Conservation (phyloP, 2,888 invertebrate genomes). For the Chorisops tibialis region DNA sequence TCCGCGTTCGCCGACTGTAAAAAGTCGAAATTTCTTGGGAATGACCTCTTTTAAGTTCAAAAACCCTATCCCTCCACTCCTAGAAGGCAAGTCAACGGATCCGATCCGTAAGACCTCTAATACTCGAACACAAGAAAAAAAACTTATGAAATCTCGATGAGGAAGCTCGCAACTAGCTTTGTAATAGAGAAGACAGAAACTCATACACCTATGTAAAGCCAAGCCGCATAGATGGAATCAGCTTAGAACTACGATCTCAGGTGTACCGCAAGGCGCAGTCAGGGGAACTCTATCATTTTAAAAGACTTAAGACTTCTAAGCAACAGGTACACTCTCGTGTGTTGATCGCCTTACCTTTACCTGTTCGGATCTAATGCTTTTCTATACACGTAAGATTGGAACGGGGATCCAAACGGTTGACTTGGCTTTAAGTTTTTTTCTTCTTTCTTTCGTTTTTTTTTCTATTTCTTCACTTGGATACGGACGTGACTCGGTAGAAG, state of each 20-base stretch:
- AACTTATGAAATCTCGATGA: neutral
- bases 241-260: slow-evolving; percentile 14
- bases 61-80: slow-evolving; percentile 24
- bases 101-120: neutral
- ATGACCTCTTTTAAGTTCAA: slow-evolving; percentile 31
- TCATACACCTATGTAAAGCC: slow-evolving; percentile 1
- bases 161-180: neutral
- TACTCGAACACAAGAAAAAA: slow-evolving; percentile 1
- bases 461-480: slow-evolving; percentile 6
- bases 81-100: neutral
- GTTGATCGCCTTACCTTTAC: slow-evolving; percentile 17
- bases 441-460: neutral
- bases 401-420: slow-evolving; percentile 17
- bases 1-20: neutral
- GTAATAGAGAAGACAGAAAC: neutral
- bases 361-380: slow-evolving; percentile 15
- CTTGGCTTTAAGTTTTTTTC: slow-evolving; percentile 2
- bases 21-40: slow-evolving; percentile 19
- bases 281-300: neutral
- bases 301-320: slow-evolving; percentile 5
- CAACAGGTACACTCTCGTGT: slow-evolving; percentile 20
- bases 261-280: neutral
- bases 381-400: slow-evolving; percentile 17
- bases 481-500: slow-evolving; percentile 12
- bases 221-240: neutral